Evolutionary conservation across 2,113 vertebrate species (phyloP), one percentile per base, ranked within the genome.

Genomic region (Capreolus pygargus): DNA sequence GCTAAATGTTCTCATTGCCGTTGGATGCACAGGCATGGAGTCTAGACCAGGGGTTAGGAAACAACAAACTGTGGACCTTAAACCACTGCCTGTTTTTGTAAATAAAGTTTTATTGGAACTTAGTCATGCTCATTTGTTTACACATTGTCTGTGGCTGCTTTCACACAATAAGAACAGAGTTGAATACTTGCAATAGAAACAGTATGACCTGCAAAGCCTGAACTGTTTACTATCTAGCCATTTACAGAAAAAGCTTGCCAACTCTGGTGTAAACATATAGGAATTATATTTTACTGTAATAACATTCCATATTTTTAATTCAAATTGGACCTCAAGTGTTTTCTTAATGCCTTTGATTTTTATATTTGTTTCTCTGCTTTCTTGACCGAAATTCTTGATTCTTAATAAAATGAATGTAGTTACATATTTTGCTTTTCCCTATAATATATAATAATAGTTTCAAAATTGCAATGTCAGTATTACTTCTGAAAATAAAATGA

Each of bases 401-500:
- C 64, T 55, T 91, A 91, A 91, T 58, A 83, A 83, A 57, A n/a
- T 16, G 39, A 47, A 93, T 14, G 9, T 79, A 82, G 39, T 85
- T 93, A 78, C 7, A n/a, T 27, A 47, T 91, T 94, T 93, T 97
- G 33, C 76, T 91, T 94, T 93, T 60, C 60, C 64, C 47, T 58
- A 27, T 84, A 95, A 88, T 88, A 55, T 8, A 85, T 78, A 94
- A 96, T 96, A 74, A 89, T 30, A 67, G 6, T 86, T 96, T 87
- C 17, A 94, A 94, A 97, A 89, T 90, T 70, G 17, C 7, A 67
- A 86, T 25, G 74, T 82, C 45, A 88, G 28, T 61, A 60, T 47
- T 78, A 67, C 33, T 70, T 93, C 21, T 67, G 92, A 96, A 87
- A 87, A 90, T 52, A 96, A 94, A 97, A 89, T 33, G 67, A 81